A percentile compares a stretch with the other conserved stretches of the same genome.
phyloP scores from a whole-genome alignment of 2,797 vertebrate genomes.

The Pseudochaenichthys georgianus region DNA sequence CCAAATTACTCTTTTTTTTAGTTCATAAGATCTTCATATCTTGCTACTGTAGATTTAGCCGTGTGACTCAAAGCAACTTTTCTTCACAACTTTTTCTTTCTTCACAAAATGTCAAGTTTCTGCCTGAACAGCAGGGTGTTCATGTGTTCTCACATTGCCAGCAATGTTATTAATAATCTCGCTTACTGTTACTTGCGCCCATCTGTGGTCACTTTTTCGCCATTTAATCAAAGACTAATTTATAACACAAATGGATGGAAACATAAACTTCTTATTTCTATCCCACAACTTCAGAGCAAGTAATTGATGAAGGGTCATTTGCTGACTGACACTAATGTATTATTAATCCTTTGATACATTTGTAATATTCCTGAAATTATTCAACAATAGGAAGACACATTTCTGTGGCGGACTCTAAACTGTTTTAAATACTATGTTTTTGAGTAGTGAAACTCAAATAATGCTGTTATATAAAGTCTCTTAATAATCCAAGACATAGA shows the following conservation, averaged over 20 bases:
- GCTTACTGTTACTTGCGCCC: neutral
- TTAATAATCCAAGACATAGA: neutral
- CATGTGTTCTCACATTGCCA: constrained; percentile 11
- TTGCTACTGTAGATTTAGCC: constrained; percentile 34
- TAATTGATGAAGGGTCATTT: constrained; percentile 3
- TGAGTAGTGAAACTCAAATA: constrained; percentile 1
- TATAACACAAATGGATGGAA: neutral
- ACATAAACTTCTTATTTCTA: neutral
- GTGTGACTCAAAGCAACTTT: constrained; percentile 22
- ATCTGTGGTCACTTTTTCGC: constrained; percentile 20
- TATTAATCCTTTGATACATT: constrained; percentile 3
- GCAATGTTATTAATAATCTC: constrained; percentile 10
- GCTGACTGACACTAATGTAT: neutral
- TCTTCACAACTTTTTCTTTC: neutral
- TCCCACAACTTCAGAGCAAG: neutral
- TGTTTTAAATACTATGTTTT: neutral
- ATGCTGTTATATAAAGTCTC: neutral
- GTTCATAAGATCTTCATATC: constrained; percentile 44
- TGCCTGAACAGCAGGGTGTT: constrained; percentile 7
- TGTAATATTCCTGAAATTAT: neutral
- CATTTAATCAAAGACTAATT: neutral
- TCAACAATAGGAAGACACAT: neutral
- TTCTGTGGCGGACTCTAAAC: neutral
- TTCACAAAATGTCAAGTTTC: constrained; percentile 3
- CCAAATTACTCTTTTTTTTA: constrained; percentile 49